A percentile compares a stretch with the other conserved stretches of the same genome.
Conservation (phyloP, 2,113 vertebrate genomes). For the Tragelaphus imberbis region DNA sequence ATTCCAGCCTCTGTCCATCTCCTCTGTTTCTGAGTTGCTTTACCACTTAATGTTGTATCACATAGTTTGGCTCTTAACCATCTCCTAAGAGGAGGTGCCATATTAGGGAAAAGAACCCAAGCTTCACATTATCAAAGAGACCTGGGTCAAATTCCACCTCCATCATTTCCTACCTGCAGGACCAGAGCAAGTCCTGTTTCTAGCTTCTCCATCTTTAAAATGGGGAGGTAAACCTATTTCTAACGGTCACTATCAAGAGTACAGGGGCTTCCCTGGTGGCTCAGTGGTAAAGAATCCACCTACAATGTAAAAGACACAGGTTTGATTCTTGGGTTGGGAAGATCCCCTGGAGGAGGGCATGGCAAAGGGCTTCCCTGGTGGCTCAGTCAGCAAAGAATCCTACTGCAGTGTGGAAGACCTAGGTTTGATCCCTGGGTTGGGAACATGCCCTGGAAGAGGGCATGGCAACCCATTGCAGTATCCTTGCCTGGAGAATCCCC, state of each 20-base stretch:
- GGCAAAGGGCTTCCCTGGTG: neutral
- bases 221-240: neutral
- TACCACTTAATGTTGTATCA: neutral
- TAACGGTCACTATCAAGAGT: neutral
- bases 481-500: neutral
- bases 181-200: neutral
- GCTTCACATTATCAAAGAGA: neutral
- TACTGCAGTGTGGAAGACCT: neutral
- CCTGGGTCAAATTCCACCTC: neutral
- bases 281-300: neutral
- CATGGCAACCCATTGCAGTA: neutral
- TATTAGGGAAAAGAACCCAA: neutral
- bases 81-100: neutral
- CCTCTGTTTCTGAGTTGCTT: neutral
- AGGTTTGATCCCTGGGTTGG: neutral
- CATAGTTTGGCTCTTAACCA: neutral
- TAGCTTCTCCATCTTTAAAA: neutral
- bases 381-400: neutral
- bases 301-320: neutral
- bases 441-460: neutral
- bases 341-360: neutral
- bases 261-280: neutral
- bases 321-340: neutral
- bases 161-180: neutral
- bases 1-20: neutral